Evolutionary conservation across 2,113 vertebrate genomes (phyloP).

Genomic region (Triplophysa dalaica): DNA sequence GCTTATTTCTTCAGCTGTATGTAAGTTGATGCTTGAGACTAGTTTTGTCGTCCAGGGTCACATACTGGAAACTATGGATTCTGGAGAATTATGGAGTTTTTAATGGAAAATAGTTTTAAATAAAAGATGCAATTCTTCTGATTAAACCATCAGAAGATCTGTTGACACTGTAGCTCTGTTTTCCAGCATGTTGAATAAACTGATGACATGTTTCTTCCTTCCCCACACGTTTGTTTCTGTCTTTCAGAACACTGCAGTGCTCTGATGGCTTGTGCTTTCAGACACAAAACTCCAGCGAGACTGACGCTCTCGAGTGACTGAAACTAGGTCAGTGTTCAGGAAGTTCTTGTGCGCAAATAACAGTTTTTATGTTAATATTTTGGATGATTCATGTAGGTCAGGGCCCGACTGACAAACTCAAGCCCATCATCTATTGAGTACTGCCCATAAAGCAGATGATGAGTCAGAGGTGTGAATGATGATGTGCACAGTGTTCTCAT

Average conservation of each 20-base stretch:
- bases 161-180: no score
- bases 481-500: constrained; percentile 11
- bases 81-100: no score
- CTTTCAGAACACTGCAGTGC: neutral
- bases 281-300: constrained; percentile 25
- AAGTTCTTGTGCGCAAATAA: constrained; percentile 2
- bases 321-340: constrained; percentile 30
- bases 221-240: no score
- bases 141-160: no score
- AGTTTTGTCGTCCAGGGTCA: no score
- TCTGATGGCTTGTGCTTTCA: constrained; percentile 19
- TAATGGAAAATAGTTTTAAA: no score
- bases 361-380: constrained; percentile 13
- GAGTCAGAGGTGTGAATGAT: constrained; percentile 17
- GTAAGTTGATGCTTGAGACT: no score
- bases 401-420: neutral
- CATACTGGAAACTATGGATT: no score
- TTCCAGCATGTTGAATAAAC: no score
- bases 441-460: constrained; percentile 13
- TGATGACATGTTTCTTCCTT: no score
- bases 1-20: no score
- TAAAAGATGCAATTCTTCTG: no score
- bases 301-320: neutral
- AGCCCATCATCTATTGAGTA: neutral
- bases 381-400: constrained; percentile 36